Base-by-base conservation (phyloP, 2,113 vertebrate species). In the Cyphomyrus plagiostoma region DNA sequence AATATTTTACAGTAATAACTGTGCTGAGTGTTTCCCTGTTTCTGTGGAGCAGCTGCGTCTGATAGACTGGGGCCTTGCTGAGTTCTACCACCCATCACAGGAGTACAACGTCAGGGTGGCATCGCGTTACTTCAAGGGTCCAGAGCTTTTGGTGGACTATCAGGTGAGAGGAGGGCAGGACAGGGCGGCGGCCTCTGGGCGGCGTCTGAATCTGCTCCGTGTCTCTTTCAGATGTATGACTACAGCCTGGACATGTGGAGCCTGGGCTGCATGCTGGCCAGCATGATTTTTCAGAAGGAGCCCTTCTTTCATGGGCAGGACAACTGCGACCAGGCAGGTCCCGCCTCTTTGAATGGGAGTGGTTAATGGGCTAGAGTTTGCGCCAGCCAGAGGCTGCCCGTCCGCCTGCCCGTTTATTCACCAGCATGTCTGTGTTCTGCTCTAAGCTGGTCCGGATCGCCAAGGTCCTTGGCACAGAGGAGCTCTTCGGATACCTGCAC, bases 231-330 rank as follows among this genome's bases (percentile, higher is more conserved):
- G 98, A 99, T 99, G 98, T 99, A 99, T 92, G 98, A 99, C 94
- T 99, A 99, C 92, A 99, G 98, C 95, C 95, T 99, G 95, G 98
- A 99, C 94, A 99, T 99, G 98, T 99, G 98, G 98, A 99, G 98
- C 93, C 95, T 99, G 90, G 98, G 98, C 94, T 99, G 98, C 93
- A 99, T 99, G 98, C 94, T 99, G 95, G 98, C 98, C 82, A 99
- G 98, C 95, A 99, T 99, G 98, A 99, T 99, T 95, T 99, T 99
- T 94, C 96, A 98, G 92, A 99, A 99, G 95, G 98, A 99, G 88
- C 98, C 98, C 1, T 99, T 99, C 95, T 99, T 99, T 92, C 98
- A 99, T 0, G 98, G 98, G 88, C 98, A 99, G 93, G 98, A 99
- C 96, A 99, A 99, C 95, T 99, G 99, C 30, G 98, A 99, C 93